Conservation (phyloP, 2,888 invertebrate genomes). For the Mermis nigrescens region DNA sequence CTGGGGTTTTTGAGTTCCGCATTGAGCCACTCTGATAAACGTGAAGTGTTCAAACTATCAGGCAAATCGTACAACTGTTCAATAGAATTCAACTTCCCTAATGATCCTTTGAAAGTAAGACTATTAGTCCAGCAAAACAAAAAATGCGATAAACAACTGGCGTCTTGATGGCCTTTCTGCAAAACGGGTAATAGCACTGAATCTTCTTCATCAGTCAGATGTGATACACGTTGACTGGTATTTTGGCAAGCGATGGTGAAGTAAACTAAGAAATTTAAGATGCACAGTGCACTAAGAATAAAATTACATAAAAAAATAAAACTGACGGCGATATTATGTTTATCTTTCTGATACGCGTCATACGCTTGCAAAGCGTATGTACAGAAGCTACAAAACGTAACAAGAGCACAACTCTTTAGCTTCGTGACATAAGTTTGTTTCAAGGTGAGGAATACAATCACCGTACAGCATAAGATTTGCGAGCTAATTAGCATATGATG, state of each 20-base stretch:
- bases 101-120: slow-evolving; percentile 45
- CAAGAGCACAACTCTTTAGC: background rate
- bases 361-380: background rate
- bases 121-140: slow-evolving; percentile 25
- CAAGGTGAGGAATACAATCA: background rate
- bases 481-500: background rate
- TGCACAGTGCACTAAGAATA: background rate
- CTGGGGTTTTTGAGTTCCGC: background rate
- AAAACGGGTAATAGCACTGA: background rate
- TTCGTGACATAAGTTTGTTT: background rate
- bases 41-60: slow-evolving; percentile 43
- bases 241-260: too few species aligned
- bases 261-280: background rate
- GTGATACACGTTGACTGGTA: background rate
- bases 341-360: background rate
- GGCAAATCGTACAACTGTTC: slow-evolving; percentile 70
- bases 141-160: slow-evolving; percentile 16
- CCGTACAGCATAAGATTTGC: background rate
- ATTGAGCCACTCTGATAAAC: slow-evolving; percentile 22
- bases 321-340: background rate
- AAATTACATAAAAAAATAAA: background rate
- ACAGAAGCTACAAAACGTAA: background rate
- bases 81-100: slow-evolving; percentile 27
- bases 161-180: slow-evolving; percentile 13
- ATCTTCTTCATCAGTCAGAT: background rate